Conservation (phyloP, 2,113 vertebrate genomes). For the Hystrix brachyura region DNA sequence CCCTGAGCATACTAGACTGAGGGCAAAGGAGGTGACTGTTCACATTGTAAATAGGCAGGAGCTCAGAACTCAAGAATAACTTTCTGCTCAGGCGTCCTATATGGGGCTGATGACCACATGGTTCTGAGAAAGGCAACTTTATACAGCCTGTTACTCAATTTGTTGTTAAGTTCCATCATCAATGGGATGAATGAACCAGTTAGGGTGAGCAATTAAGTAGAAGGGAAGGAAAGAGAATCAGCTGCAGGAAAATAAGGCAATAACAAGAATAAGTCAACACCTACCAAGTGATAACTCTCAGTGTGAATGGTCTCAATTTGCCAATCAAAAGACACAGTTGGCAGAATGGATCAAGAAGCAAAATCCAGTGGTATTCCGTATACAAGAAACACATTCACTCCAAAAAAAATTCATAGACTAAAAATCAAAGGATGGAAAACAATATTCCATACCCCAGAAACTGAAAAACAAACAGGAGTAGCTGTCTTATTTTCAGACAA, state of each 20-base stretch:
- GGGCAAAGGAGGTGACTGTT: background rate
- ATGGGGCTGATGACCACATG: background rate
- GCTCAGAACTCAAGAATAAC: background rate
- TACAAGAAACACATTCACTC: background rate
- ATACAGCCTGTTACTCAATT: conserved; percentile 33
- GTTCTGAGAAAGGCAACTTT: conserved; percentile 4
- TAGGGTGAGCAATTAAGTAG: background rate
- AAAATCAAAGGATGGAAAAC: background rate
- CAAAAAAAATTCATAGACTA: background rate
- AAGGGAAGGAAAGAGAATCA: background rate
- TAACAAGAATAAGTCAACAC: background rate
- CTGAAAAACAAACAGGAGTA: background rate
- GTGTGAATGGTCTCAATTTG: background rate
- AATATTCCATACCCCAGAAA: background rate
- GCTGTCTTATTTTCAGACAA: background rate
- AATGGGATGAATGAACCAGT: background rate
- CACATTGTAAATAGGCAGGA: conserved; percentile 19
- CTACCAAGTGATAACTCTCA: background rate
- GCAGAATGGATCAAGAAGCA: background rate
- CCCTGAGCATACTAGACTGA: background rate
- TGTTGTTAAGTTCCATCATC: conserved; percentile 30
- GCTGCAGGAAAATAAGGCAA: background rate
- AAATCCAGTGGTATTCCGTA: background rate
- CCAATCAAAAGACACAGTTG: background rate
- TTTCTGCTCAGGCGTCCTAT: background rate